Conservation (phyloP, 2,888 invertebrate genomes). For the Drosophila cracens region DNA sequence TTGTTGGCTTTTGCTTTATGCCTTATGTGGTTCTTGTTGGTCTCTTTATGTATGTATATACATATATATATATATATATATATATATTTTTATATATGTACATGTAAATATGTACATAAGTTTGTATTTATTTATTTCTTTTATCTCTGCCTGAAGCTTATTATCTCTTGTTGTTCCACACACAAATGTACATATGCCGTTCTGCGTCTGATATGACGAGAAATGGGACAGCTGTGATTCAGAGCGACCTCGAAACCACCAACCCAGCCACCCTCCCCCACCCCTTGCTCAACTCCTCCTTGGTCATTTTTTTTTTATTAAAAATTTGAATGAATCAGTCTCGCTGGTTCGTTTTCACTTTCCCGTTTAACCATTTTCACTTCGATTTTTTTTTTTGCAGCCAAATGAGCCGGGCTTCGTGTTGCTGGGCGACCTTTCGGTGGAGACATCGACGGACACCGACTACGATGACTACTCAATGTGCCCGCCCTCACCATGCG, state of each 20-base stretch:
- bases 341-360: slow-evolving; percentile 36
- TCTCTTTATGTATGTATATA: slow-evolving; percentile 35
- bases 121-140: slow-evolving; percentile 32
- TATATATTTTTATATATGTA: neutral
- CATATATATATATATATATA: slow-evolving; percentile 2
- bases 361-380: slow-evolving; percentile 27
- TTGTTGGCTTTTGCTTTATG: slow-evolving; percentile 59
- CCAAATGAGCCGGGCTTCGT: slow-evolving; percentile 88
- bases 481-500: slow-evolving; percentile 92
- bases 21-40: slow-evolving; percentile 38
- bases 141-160: slow-evolving; percentile 66
- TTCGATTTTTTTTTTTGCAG: slow-evolving; percentile 81
- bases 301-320: slow-evolving; percentile 1
- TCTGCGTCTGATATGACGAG: slow-evolving; percentile 48
- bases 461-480: slow-evolving; percentile 87
- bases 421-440: slow-evolving; percentile 87
- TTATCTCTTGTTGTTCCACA: slow-evolving; percentile 53
- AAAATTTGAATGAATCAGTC: slow-evolving; percentile 14
- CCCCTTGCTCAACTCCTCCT: neutral
- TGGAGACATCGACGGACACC: slow-evolving; percentile 88
- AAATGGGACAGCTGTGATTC: slow-evolving; percentile 68
- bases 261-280: neutral
- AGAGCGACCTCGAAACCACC: slow-evolving; percentile 33
- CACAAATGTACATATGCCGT: slow-evolving; percentile 34
- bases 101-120: neutral